Evolutionary conservation across 2,113 vertebrate species (phyloP).

Genomic region (Pantherophis guttatus): DNA sequence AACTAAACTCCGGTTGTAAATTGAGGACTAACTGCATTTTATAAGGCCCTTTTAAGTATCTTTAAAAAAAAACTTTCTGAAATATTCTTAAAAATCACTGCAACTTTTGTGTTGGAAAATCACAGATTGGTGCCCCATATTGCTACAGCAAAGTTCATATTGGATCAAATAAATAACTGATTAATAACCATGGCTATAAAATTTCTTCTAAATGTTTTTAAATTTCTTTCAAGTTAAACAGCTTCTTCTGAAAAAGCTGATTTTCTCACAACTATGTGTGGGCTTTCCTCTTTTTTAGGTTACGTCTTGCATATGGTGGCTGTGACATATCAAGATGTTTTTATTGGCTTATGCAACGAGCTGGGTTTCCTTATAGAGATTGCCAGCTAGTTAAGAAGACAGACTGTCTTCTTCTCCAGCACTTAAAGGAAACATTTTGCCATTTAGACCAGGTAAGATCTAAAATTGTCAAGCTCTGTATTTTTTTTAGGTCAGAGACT

Average conservation of each 20-base stretch:
- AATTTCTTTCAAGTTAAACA: not conserved
- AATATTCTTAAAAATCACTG: not conserved
- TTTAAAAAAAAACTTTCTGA: not conserved
- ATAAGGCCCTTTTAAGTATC: not conserved
- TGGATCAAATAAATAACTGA: not conserved
- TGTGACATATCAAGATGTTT: conserved; percentile 93
- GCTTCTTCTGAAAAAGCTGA: not conserved
- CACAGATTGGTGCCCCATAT: not conserved
- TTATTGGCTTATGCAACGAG: conserved; percentile 95
- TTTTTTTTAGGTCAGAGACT: not conserved
- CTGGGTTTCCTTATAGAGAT: conserved; percentile 93
- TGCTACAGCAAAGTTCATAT: not conserved
- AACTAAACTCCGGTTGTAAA: not conserved
- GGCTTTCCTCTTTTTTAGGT: conserved; percentile 61
- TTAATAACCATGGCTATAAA: not conserved
- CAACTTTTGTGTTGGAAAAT: not conserved
- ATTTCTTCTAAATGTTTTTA: not conserved
- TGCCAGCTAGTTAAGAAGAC: conserved; percentile 87
- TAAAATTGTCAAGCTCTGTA: not conserved
- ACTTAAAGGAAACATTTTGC: conserved; percentile 94
- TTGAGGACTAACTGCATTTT: not conserved
- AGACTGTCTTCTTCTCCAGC: conserved; percentile 90
- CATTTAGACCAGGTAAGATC: conserved; percentile 89
- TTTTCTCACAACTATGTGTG: not conserved
- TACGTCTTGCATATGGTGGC: conserved; percentile 92